A percentile compares a stretch with the other conserved stretches of the same genome.
These are phyloP conservation scores for Antennarius maculatus DNA, from an alignment of 2,797 vertebrate genomes.

Conservation along the genomic window DNA sequence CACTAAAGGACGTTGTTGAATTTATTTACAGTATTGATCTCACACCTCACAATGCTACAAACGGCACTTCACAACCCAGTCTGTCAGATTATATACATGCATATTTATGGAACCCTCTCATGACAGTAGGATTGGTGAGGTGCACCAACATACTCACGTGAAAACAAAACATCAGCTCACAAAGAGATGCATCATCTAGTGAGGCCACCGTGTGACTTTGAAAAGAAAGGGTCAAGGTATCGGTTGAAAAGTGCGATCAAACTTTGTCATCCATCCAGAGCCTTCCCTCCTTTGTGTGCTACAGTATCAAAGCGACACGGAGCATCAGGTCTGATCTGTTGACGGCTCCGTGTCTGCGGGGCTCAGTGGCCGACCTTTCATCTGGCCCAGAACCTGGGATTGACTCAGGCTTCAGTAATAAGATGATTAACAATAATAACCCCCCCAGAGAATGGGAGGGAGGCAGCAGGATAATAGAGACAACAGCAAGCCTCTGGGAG, in stretches of 20 bases:
- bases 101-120: constrained; percentile 36
- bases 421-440: constrained; percentile 83
- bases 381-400: constrained; percentile 71
- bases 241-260: constrained; percentile 76
- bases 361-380: constrained; percentile 78
- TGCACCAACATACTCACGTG: constrained; percentile 33
- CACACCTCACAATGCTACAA: constrained; percentile 18
- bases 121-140: constrained; percentile 53
- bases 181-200: constrained; percentile 56
- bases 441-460: constrained; percentile 57
- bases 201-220: constrained; percentile 46
- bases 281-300: constrained; percentile 64
- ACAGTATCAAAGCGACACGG: constrained; percentile 78
- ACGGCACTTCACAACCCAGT: constrained; percentile 24
- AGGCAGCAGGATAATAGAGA: not conserved
- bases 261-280: constrained; percentile 76
- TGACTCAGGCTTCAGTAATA: constrained; percentile 76
- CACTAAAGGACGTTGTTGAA: not conserved
- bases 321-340: constrained; percentile 78
- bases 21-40: constrained; percentile 16
- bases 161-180: constrained; percentile 56
- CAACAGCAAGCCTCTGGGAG: constrained; percentile 28
- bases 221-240: constrained; percentile 66
- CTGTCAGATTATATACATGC: constrained; percentile 24
- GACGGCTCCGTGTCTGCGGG: constrained; percentile 70